phyloP scores from a whole-genome alignment of 2,888 invertebrate species.

The Suillia variegata region DNA sequence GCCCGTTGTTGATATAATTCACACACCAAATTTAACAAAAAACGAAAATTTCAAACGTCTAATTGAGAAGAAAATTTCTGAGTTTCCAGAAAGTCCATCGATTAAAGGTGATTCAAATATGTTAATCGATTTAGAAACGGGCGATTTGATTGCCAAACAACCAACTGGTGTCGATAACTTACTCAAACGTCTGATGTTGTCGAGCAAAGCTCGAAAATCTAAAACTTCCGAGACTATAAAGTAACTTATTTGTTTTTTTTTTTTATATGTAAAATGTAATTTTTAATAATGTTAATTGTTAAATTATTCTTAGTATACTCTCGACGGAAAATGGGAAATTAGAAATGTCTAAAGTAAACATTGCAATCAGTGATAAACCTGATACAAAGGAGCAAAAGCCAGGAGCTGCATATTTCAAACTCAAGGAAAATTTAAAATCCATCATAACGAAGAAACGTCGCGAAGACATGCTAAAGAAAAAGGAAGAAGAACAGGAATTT shows the following conservation, averaged over 20 bases:
- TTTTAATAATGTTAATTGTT: slow-evolving; percentile 24
- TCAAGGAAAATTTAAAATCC: slow-evolving; percentile 73
- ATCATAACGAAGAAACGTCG: slow-evolving; percentile 74
- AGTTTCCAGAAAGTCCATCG: slow-evolving; percentile 59
- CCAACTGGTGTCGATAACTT: slow-evolving; percentile 70
- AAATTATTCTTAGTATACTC: slow-evolving; percentile 61
- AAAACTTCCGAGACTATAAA: slow-evolving; percentile 65
- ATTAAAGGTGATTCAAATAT: slow-evolving; percentile 65
- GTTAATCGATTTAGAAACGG: slow-evolving; percentile 69
- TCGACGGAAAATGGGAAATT: slow-evolving; percentile 61
- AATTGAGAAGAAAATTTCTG: slow-evolving; percentile 35
- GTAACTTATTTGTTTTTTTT: slow-evolving; percentile 33
- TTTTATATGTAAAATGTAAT: neutral
- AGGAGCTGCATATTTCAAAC: slow-evolving; percentile 72
- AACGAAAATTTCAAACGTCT: slow-evolving; percentile 43
- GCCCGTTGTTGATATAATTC: slow-evolving; percentile 16
- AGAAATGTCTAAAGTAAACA: slow-evolving; percentile 56
- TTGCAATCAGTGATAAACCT: slow-evolving; percentile 43
- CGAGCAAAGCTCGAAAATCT: slow-evolving; percentile 66
- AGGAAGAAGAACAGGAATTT: slow-evolving; percentile 61
- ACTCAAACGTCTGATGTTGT: slow-evolving; percentile 74
- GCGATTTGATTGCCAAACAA: slow-evolving; percentile 56
- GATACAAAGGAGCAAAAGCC: slow-evolving; percentile 64
- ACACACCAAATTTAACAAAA: slow-evolving; percentile 31
- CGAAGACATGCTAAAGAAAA: slow-evolving; percentile 69